Percentiles rank a stretch among this genome's conserved stretches.
These are phyloP conservation scores for Drosophila biarmipes DNA, from an alignment of 1,140 invertebrate species.

Conservation along the genomic window DNA sequence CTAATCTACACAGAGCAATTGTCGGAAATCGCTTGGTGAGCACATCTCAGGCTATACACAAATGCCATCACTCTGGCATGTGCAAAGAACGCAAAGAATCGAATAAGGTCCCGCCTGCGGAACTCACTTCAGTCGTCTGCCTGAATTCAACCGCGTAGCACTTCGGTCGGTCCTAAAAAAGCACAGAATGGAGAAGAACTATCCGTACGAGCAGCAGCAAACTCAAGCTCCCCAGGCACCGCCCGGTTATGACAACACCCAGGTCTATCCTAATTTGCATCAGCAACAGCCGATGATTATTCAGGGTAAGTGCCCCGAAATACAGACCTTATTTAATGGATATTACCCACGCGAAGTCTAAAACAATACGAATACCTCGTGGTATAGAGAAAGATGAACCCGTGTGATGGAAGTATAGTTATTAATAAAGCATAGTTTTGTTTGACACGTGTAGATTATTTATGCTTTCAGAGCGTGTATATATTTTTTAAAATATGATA, in stretches of 20 bases:
- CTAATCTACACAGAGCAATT: neutral
- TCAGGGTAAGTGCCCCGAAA: conserved; percentile 3
- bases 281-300: neutral
- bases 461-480: too few species aligned
- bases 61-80: neutral
- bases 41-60: neutral
- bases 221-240: neutral
- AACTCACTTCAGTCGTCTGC: conserved; percentile 6
- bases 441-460: too few species aligned
- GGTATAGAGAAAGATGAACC: neutral
- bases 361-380: neutral
- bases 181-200: conserved; percentile 24
- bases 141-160: conserved; percentile 12
- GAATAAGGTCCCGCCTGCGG: neutral
- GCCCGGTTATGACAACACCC: conserved; percentile 17
- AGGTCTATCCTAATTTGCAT: neutral
- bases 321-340: too few species aligned
- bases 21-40: neutral
- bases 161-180: conserved; percentile 5
- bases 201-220: neutral
- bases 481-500: too few species aligned
- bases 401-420: too few species aligned
- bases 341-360: neutral
- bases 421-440: too few species aligned
- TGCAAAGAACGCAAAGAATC: neutral